Base-by-base conservation (phyloP, 2,888 invertebrate species). In the Yponomeuta sedellus region DNA sequence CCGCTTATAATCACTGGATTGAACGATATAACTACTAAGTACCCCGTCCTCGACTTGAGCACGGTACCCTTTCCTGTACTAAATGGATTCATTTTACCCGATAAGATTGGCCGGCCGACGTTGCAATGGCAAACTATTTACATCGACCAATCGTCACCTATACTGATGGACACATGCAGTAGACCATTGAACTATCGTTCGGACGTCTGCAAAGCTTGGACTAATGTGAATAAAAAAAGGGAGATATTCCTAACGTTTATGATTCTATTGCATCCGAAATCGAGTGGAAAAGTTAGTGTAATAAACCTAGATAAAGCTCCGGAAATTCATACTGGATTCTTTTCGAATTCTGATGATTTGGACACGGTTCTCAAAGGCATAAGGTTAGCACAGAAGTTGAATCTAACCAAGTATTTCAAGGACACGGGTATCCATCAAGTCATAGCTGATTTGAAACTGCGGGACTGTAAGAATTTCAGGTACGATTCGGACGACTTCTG, bases 181-280 rank as follows among this genome's bases (percentile, higher is more conserved):
- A 34, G 34, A 34, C 10, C 34, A 34, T 34, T 34, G 10, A 34
- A 34, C 34, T 34, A 34, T 34, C 34, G 34, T 52, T 22, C 8
- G 25, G 59, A 59, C 25, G 19, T 59, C 16, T 59, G 40, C 10
- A 8, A 2, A 8, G 19, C 64, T 4, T 5, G 40, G 3, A 6
- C 22, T 2, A 16, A 66, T 16, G 4, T 52, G 2, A 66, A 64
- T 52, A 3, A 2, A 5, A n/a, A 22, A 22, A 10, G n/a, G 5
- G 52, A 59, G 58, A n/a, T 64, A 5, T 34, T 34, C 8, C 8
- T 6, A 16, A 12, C 40, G 5, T 10, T 40, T 20, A 0, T 64
- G 1, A 25, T 22, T 22, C 22, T 66, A 2, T n/a, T 66, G 34
- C 64, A 66, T 16, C 66, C 66, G 2, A 64, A 64, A n/a, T 66